These are phyloP conservation scores for Enteromius anoplus DNA, from an alignment of 2,797 vertebrate species.

Conservation along the genomic window DNA sequence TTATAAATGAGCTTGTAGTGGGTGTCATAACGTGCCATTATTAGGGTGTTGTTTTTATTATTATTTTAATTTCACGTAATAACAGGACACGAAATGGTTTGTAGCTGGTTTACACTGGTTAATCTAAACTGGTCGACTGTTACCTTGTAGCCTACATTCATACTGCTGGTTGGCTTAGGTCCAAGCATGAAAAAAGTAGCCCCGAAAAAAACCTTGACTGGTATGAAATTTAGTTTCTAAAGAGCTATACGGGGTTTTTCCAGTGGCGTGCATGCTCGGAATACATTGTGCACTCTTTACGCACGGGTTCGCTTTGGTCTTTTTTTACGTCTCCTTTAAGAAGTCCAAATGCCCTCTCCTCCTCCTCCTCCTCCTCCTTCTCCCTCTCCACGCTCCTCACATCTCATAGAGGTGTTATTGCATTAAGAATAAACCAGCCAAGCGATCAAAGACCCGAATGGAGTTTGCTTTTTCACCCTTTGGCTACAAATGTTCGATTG, in stretches of 20 bases:
- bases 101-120: not conserved
- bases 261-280: not conserved
- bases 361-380: constrained; percentile 42
- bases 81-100: not conserved
- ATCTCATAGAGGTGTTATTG: constrained; percentile 73
- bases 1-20: not conserved
- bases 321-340: constrained; percentile 62
- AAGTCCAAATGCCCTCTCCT: constrained; percentile 48
- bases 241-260: not conserved
- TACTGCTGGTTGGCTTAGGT: not conserved
- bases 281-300: not conserved
- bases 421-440: constrained; percentile 73
- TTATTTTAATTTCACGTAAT: not conserved
- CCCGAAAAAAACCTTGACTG: not conserved
- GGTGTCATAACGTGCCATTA: not conserved
- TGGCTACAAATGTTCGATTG: constrained; percentile 63
- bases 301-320: constrained; percentile 18
- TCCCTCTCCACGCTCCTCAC: constrained; percentile 49
- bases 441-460: constrained; percentile 73
- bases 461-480: constrained; percentile 67
- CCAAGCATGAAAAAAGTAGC: not conserved
- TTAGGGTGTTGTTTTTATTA: not conserved
- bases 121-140: not conserved
- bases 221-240: not conserved
- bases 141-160: not conserved